phyloP scores from a whole-genome alignment of 2,888 invertebrate species.

The Dorcus parallelipipedus region DNA sequence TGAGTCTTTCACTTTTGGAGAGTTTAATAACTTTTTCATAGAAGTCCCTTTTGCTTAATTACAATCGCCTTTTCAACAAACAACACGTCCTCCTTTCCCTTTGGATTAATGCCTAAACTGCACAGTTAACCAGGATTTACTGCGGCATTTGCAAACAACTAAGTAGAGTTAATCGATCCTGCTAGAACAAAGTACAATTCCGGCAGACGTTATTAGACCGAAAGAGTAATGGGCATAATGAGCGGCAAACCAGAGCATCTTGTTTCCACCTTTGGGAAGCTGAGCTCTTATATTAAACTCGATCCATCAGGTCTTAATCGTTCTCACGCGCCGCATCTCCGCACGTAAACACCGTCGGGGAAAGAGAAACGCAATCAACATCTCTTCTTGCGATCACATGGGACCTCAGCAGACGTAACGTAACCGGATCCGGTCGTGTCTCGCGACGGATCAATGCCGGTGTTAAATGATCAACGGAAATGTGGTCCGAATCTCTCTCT shows the following conservation, averaged over 20 bases:
- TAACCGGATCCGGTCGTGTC: slow-evolving; percentile 12
- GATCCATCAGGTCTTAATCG: slow-evolving; percentile 27
- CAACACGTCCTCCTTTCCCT: too few species aligned
- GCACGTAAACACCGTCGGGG: neutral
- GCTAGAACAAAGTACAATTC: neutral
- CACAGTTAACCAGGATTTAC: too few species aligned
- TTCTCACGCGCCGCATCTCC: slow-evolving; percentile 3
- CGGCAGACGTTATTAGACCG: slow-evolving; percentile 33
- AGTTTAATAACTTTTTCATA: too few species aligned
- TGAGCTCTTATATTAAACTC: slow-evolving; percentile 19
- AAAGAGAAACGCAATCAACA: neutral
- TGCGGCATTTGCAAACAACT: neutral
- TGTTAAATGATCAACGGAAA: slow-evolving; percentile 33
- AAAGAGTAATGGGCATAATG: slow-evolving; percentile 40
- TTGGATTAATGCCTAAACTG: too few species aligned
- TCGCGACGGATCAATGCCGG: slow-evolving; percentile 28
- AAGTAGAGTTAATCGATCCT: neutral
- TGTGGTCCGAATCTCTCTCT: slow-evolving; percentile 29
- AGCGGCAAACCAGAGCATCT: slow-evolving; percentile 37
- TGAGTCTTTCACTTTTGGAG: too few species aligned
- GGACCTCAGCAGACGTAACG: slow-evolving; percentile 10
- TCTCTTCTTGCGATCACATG: slow-evolving; percentile 2
- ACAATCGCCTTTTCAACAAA: too few species aligned
- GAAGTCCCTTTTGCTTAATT: too few species aligned
- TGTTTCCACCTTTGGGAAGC: slow-evolving; percentile 5